Conservation (phyloP, 2,113 vertebrate species). For the Mesembrinibis cayennensis region DNA sequence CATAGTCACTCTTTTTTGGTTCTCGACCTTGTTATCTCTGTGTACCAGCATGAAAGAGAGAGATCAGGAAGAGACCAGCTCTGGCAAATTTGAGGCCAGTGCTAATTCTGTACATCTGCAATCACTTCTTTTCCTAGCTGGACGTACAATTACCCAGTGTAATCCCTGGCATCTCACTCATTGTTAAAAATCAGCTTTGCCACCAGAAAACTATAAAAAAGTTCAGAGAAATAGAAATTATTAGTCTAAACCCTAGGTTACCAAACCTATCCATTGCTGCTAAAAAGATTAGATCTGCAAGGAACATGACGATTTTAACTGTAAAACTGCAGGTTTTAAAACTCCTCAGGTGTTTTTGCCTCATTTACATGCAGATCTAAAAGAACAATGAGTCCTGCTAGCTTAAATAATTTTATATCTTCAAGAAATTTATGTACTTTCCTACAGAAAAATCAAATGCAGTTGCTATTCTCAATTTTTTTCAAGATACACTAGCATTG, state of each 20-base stretch:
- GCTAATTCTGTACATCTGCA: neutral
- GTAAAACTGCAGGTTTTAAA: neutral
- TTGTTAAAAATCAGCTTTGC: neutral
- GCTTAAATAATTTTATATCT: neutral
- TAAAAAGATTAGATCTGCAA: neutral
- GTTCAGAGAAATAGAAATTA: neutral
- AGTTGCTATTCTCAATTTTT: neutral
- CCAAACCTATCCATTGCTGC: neutral
- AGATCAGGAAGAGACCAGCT: neutral
- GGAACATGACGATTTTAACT: neutral
- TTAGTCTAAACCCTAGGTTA: neutral
- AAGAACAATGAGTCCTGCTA: neutral
- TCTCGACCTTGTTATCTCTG: neutral
- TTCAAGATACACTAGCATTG: neutral
- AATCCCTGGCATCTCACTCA: neutral
- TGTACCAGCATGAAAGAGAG: neutral
- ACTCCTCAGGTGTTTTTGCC: neutral
- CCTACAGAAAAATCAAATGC: neutral
- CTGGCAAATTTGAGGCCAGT: neutral
- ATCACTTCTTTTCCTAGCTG: neutral
- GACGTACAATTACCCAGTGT: neutral
- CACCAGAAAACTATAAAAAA: neutral
- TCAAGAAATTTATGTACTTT: neutral
- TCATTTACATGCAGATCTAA: neutral
- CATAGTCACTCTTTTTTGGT: neutral